Evolutionary conservation across 2,797 vertebrate genomes (phyloP).

Genomic region (Lophius americanus): DNA sequence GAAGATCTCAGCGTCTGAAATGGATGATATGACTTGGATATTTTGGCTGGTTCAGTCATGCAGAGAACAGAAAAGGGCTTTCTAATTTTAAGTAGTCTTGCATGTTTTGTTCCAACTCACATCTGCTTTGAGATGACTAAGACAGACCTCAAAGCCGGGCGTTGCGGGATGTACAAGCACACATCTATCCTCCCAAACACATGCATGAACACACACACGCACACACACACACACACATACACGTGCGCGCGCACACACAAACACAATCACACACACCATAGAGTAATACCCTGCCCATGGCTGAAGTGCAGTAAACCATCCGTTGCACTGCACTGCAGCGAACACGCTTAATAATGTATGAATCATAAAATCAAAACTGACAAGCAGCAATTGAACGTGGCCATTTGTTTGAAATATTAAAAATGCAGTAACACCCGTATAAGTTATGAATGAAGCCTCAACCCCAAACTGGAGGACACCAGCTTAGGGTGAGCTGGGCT

Average conservation of each 20-base stretch:
- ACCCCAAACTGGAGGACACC: constrained; percentile 40
- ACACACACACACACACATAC: constrained; percentile 11
- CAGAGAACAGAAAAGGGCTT: constrained; percentile 1
- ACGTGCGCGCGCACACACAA: background rate
- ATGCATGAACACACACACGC: background rate
- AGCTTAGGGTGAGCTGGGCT: constrained; percentile 18
- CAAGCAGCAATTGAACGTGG: constrained; percentile 78
- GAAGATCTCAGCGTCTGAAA: background rate
- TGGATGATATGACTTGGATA: background rate
- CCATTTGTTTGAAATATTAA: constrained; percentile 77
- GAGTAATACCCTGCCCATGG: constrained; percentile 19
- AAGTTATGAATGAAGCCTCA: constrained; percentile 75
- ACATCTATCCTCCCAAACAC: background rate
- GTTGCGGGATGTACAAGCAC: constrained; percentile 7
- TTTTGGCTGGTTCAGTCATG: constrained; percentile 4
- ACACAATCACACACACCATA: constrained; percentile 16
- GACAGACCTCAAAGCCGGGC: constrained; percentile 11
- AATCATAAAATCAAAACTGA: constrained; percentile 81
- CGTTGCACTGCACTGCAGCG: constrained; percentile 54
- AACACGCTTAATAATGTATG: constrained; percentile 78
- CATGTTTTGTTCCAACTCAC: constrained; percentile 23
- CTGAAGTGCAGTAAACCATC: constrained; percentile 60
- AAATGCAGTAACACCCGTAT: constrained; percentile 73
- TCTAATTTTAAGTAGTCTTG: constrained; percentile 11
- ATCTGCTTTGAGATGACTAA: constrained; percentile 16